Conservation (phyloP, 2,888 invertebrate species). For the Margaritifera margaritifera region DNA sequence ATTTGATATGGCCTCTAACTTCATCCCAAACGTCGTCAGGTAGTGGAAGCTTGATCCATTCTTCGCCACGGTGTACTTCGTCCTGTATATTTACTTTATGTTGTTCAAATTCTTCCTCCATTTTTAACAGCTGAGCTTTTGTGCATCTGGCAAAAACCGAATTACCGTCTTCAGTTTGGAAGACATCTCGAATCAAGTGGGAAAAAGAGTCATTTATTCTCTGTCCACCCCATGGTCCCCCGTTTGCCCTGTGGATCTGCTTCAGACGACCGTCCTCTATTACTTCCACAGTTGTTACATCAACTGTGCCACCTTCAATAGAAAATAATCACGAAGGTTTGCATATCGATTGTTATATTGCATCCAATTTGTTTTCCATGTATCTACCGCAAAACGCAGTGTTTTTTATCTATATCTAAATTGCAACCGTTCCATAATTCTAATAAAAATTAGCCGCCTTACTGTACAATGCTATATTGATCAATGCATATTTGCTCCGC, state of each 20-base stretch:
- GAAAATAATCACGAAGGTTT: neutral
- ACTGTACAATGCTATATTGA: too few relatives aligned
- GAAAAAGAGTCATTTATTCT: constrained; percentile 27
- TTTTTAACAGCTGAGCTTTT: constrained; percentile 15
- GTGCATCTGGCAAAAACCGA: constrained; percentile 7
- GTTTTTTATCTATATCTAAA: too few relatives aligned
- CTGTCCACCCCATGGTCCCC: constrained; percentile 21
- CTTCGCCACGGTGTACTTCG: constrained; percentile 4
- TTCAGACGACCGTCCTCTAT: constrained; percentile 15
- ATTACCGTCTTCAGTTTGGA: constrained; percentile 16
- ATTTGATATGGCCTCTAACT: constrained; percentile 5
- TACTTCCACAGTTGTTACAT: constrained; percentile 26
- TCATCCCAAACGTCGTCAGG: constrained; percentile 9
- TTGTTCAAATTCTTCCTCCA: constrained; percentile 33
- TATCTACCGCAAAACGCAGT: too few relatives aligned
- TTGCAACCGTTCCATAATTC: too few relatives aligned
- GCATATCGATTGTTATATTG: too few relatives aligned
- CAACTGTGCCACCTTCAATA: constrained; percentile 27
- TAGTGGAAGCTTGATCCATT: constrained; percentile 12
- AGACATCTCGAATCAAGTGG: constrained; percentile 22
- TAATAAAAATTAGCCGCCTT: too few relatives aligned
- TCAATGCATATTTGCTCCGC: too few relatives aligned
- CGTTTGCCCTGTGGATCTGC: constrained; percentile 15
- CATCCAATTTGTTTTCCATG: too few relatives aligned
- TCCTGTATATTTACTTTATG: constrained; percentile 22